Conservation (phyloP, 2,797 vertebrate species). For the Dallia pectoralis region DNA sequence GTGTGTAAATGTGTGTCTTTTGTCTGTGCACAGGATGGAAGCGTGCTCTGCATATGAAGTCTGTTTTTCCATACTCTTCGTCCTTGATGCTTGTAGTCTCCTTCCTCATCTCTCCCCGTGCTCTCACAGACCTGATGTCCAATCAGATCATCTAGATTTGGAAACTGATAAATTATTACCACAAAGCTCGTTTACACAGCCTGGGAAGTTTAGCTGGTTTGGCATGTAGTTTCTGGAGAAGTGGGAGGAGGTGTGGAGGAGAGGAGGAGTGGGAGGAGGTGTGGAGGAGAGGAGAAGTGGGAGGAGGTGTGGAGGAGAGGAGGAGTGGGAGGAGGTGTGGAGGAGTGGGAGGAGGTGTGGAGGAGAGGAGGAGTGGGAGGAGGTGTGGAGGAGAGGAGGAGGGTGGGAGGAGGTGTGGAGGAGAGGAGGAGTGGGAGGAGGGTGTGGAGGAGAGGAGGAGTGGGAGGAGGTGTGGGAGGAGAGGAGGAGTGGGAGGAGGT, state of each 20-base stretch:
- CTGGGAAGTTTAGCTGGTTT: slow-evolving; percentile 60
- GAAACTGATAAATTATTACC: slow-evolving; percentile 49
- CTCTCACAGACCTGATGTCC: slow-evolving; percentile 23
- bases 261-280: neutral
- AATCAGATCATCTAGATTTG: slow-evolving; percentile 43
- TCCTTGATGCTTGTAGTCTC: neutral
- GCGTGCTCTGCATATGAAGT: neutral
- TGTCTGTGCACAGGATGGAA: neutral
- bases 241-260: neutral
- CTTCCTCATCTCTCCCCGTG: neutral
- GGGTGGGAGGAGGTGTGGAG: too few relatives aligned
- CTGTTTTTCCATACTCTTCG: neutral
- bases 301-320: neutral
- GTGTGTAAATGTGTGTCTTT: neutral
- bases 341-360: neutral
- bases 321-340: neutral
- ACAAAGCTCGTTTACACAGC: slow-evolving; percentile 53
- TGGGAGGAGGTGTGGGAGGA: too few relatives aligned
- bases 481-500: too few relatives aligned
- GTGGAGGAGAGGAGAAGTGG: neutral
- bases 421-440: too few relatives aligned
- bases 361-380: neutral
- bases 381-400: slow-evolving; percentile 6
- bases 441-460: too few relatives aligned
- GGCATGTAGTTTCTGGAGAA: neutral